Percentiles rank a stretch among this genome's conserved stretches.
Evolutionary conservation across 2,888 invertebrate genomes (phyloP).

Genomic region (Heliconius aoede): DNA sequence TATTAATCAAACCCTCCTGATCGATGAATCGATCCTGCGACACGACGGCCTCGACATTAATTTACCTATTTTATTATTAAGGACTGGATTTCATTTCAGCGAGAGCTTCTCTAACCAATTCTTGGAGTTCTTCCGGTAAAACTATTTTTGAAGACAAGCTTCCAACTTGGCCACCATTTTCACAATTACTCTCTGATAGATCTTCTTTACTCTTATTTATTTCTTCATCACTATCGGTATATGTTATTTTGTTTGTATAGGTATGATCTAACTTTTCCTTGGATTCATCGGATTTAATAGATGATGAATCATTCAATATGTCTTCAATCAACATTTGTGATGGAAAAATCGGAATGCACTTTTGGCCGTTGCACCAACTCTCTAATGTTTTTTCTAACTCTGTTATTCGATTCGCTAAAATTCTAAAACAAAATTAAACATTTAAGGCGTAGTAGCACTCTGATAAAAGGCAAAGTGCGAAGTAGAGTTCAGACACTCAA

Average conservation of each 20-base stretch:
- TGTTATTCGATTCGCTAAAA: slow-evolving; percentile 91
- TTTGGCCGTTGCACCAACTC: slow-evolving; percentile 81
- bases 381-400: slow-evolving; percentile 91
- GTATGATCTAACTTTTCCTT: slow-evolving; percentile 61
- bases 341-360: slow-evolving; percentile 82
- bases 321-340: slow-evolving; percentile 87
- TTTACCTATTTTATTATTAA: neutral
- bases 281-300: slow-evolving; percentile 63
- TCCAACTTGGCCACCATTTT: slow-evolving; percentile 54
- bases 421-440: slow-evolving; percentile 78
- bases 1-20: too few species aligned
- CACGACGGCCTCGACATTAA: too few species aligned
- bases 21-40: too few species aligned
- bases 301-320: slow-evolving; percentile 70
- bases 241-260: slow-evolving; percentile 58
- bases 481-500: neutral
- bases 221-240: slow-evolving; percentile 71
- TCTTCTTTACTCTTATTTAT: slow-evolving; percentile 57
- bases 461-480: neutral
- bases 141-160: slow-evolving; percentile 72
- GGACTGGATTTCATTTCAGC: slow-evolving; percentile 86
- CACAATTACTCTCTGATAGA: slow-evolving; percentile 51
- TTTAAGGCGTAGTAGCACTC: neutral
- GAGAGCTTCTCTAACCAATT: slow-evolving; percentile 85
- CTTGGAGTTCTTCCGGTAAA: slow-evolving; percentile 85